Percentiles rank a stretch among this genome's conserved stretches.
phyloP scores from a whole-genome alignment of 2,797 vertebrate genomes.

The Poliocrania exsul region DNA sequence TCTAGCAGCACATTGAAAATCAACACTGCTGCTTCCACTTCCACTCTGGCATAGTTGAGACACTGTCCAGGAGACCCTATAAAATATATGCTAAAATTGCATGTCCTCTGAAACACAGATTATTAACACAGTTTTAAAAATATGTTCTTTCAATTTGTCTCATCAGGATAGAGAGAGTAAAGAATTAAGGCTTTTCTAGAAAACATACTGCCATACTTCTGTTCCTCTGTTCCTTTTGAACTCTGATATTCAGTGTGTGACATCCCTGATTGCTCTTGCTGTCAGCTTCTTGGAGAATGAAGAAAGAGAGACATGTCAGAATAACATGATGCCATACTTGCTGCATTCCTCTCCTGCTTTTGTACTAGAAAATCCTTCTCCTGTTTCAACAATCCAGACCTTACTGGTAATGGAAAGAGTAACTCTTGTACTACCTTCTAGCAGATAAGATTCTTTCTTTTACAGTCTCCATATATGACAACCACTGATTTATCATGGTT shows the following conservation, averaged over 20 bases:
- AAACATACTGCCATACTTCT: neutral
- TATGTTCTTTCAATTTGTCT: neutral
- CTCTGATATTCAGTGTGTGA: neutral
- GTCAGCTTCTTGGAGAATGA: neutral
- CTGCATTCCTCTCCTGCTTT: neutral
- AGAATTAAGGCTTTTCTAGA: neutral
- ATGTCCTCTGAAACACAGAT: neutral
- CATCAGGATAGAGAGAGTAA: neutral
- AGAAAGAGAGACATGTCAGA: neutral
- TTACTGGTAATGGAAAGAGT: neutral
- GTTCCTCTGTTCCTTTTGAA: neutral
- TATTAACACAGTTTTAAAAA: neutral
- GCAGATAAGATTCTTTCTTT: neutral
- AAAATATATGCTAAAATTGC: conserved; percentile 1
- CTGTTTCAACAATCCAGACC: neutral
- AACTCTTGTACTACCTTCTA: neutral
- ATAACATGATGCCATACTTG: neutral
- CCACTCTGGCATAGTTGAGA: conserved; percentile 64
- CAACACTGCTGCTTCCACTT: conserved; percentile 62
- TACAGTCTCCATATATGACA: neutral
- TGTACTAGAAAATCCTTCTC: neutral
- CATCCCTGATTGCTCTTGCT: conserved; percentile 6
- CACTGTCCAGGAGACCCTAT: conserved; percentile 44
- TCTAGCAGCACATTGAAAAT: conserved; percentile 78
- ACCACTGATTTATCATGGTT: conserved; percentile 6